phyloP scores from a whole-genome alignment of 2,888 invertebrate species.

The Cataglyphis rosenhaueri region DNA sequence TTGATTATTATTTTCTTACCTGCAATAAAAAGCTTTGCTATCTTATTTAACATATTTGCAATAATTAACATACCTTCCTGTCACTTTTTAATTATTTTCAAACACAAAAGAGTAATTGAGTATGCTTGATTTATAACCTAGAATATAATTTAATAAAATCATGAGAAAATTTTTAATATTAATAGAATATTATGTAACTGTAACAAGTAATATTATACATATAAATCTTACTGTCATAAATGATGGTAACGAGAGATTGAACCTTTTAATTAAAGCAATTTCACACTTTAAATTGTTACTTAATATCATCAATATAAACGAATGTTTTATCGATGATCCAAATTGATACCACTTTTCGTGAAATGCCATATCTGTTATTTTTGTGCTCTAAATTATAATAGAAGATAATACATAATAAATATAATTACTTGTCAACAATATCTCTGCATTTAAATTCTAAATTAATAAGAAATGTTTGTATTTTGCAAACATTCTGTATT shows the following conservation, averaged over 20 bases:
- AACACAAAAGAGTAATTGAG: conserved; percentile 69
- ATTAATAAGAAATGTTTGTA: background rate
- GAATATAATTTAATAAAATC: conserved; percentile 30
- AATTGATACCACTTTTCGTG: conserved; percentile 70
- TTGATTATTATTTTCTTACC: background rate
- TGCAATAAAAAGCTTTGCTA: background rate
- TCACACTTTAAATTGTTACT: conserved; percentile 68
- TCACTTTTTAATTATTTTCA: conserved; percentile 44
- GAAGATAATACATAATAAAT: background rate
- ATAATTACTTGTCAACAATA: background rate
- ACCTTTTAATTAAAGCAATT: conserved; percentile 60
- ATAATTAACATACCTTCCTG: background rate
- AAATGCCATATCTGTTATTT: conserved; percentile 69
- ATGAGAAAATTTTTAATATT: background rate
- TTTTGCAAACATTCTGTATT: background rate
- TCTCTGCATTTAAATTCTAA: background rate
- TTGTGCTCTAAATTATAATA: conserved; percentile 66
- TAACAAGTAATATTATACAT: background rate
- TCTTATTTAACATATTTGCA: background rate
- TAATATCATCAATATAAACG: conserved; percentile 60
- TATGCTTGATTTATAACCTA: conserved; percentile 74
- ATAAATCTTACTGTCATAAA: conserved; percentile 69
- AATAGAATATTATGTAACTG: background rate
- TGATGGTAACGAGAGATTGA: conserved; percentile 71
- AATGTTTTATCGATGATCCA: conserved; percentile 40